These are phyloP conservation scores for Alectoris magna DNA, from an alignment of 2,797 vertebrate species.

Conservation along the genomic window DNA sequence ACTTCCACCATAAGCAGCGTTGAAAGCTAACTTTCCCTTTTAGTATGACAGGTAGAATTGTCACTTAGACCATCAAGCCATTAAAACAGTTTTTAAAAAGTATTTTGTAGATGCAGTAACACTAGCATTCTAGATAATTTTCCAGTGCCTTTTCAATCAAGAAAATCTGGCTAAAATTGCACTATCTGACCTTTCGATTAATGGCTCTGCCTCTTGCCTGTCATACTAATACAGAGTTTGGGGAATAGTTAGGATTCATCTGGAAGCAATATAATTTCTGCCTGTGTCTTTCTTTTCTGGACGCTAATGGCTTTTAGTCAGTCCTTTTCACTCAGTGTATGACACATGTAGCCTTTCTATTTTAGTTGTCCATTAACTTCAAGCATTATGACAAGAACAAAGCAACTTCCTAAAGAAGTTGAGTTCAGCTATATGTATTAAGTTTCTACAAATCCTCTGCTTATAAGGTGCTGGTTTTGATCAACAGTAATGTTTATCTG, in stretches of 20 bases:
- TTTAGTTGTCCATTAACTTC: conserved; percentile 89
- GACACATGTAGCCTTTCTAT: conserved; percentile 86
- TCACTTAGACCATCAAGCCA: conserved; percentile 76
- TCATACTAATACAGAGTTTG: conserved; percentile 85
- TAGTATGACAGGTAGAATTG: conserved; percentile 77
- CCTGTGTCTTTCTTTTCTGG: conserved; percentile 89
- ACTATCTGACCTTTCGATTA: conserved; percentile 87
- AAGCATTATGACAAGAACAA: conserved; percentile 87
- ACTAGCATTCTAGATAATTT: conserved; percentile 82
- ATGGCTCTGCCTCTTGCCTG: conserved; percentile 86
- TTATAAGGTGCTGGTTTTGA: conserved; percentile 77
- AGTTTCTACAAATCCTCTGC: conserved; percentile 77
- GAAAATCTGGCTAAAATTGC: conserved; percentile 80
- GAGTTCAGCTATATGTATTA: conserved; percentile 80
- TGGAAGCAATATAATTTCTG: conserved; percentile 86
- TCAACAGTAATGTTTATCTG: conserved; percentile 72
- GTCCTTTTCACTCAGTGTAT: conserved; percentile 88
- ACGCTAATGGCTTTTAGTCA: conserved; percentile 93
- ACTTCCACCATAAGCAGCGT: conserved; percentile 45
- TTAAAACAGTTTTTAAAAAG: conserved; percentile 76
- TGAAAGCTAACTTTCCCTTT: conserved; percentile 71
- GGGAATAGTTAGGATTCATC: conserved; percentile 81
- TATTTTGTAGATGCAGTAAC: conserved; percentile 78
- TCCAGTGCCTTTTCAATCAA: conserved; percentile 77
- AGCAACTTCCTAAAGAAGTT: conserved; percentile 76